Conservation (phyloP, 2,797 vertebrate species). For the Sebastes minor region DNA sequence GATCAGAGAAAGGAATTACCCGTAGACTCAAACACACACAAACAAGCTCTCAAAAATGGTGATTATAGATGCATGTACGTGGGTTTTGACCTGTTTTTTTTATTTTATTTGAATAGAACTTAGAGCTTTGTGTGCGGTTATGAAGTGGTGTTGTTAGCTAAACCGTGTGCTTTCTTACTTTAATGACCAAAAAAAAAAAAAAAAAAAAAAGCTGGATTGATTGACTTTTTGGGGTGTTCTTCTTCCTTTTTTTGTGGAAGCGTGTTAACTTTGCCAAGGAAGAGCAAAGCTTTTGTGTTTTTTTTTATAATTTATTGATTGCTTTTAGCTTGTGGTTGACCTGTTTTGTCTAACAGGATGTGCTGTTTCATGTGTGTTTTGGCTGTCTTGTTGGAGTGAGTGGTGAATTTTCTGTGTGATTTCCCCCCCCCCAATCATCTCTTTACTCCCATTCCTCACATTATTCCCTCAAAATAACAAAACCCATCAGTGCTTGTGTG, state of each 20-base stretch:
- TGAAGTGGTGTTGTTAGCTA: slow-evolving; percentile 99
- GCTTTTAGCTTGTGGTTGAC: slow-evolving; percentile 86
- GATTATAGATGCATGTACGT: slow-evolving; percentile 99
- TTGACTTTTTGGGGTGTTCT: slow-evolving; percentile 84
- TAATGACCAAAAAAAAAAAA: slow-evolving; percentile 66
- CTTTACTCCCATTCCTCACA: background rate
- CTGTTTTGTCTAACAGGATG: slow-evolving; percentile 78
- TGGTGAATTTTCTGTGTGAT: slow-evolving; percentile 75
- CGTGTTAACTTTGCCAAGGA: slow-evolving; percentile 77
- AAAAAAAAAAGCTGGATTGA: slow-evolving; percentile 81
- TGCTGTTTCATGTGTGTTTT: slow-evolving; percentile 77
- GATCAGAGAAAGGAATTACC: slow-evolving; percentile 90
- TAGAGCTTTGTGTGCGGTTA: slow-evolving; percentile 98
- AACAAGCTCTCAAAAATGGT: slow-evolving; percentile 97
- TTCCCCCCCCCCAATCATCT: slow-evolving; percentile 10
- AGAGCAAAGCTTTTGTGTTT: slow-evolving; percentile 72
- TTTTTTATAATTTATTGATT: slow-evolving; percentile 55
- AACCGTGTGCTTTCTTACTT: slow-evolving; percentile 95
- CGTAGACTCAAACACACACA: slow-evolving; percentile 97
- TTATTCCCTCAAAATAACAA: slow-evolving; percentile 37
- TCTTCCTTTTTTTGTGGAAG: slow-evolving; percentile 83
- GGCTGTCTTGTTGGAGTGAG: slow-evolving; percentile 75
- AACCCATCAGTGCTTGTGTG: slow-evolving; percentile 66
- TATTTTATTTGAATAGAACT: slow-evolving; percentile 87
- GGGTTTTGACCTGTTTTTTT: slow-evolving; percentile 78